phyloP scores from a whole-genome alignment of 1,140 invertebrate genomes.

The Zeugodacus cucurbitae region DNA sequence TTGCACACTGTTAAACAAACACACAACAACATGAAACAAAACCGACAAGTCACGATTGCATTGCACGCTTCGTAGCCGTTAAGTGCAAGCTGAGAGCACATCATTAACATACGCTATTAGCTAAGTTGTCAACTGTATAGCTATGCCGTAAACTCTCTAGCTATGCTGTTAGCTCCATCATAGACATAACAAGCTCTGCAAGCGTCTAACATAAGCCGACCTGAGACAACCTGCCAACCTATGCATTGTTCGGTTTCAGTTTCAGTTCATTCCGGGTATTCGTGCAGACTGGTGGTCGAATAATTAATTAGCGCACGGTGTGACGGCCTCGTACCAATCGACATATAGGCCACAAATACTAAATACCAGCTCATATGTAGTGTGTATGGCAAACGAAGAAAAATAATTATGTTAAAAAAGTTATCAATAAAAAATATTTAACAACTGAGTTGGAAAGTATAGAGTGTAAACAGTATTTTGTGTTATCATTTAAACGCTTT shows the following conservation, averaged over 20 bases:
- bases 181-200: too few species aligned
- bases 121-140: not conserved
- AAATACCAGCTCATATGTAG: not conserved
- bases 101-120: not conserved
- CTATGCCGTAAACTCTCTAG: too few species aligned
- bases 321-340: not conserved
- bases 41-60: not conserved
- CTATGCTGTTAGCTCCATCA: not conserved
- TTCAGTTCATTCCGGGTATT: constrained; percentile 41
- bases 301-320: not conserved
- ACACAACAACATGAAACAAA: too few species aligned
- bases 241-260: not conserved
- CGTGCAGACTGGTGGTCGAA: constrained; percentile 16
- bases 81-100: too few species aligned
- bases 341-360: constrained; percentile 36
- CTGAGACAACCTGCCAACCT: not conserved
- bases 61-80: not conserved
- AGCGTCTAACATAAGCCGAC: not conserved
- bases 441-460: not conserved
- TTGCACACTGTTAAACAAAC: not conserved
- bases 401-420: not conserved
- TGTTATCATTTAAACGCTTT: not conserved
- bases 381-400: not conserved
- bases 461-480: not conserved
- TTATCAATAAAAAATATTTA: not conserved